Evolutionary conservation across 2,797 vertebrate species (phyloP), one percentile per base, ranked within the genome.

Genomic region (Darevskia mixta): DNA sequence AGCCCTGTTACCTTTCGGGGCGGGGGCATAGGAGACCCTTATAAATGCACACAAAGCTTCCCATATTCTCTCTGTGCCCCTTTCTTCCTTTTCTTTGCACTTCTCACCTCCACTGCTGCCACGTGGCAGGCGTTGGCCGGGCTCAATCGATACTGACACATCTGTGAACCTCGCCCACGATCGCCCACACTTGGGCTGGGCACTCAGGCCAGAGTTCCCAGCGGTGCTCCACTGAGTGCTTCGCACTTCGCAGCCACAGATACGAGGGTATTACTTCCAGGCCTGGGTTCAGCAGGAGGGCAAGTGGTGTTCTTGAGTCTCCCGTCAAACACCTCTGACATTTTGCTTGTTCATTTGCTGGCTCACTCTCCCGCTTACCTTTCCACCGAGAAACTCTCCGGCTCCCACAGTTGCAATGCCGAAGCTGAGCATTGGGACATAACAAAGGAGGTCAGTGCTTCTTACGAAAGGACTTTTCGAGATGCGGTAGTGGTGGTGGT

Each of bases 231-330:
- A 15, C 55, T 83, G 85, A 85, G 82, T 58, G 61, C 73, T 91
- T 87, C 41, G 35, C 83, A 38, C 64, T 5, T 67, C 2, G 3
- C n/a, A 89, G 71, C 72, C 81, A 83, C 38, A 35, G 90, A 85
- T 61, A 79, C 10, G 76, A 35, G 81, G 86, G 77, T 72, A 83
- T 87, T 86, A 81, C 45, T 25, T 49, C 38, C 67, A 73, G 69
- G 82, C 72, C 58, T 17, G 25, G 38, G 90, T 78, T 89, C 90
- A 87, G 67, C 20, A 38, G 67, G 35, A 85, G 85, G 81, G 75
- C 87, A 89, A 83, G 86, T 67, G 49, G 35, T 45, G 29, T 67
- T n/a, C 80, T 81, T 58, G 35, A 32, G 23, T 81, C 88, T 75
- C 61, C 49, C 18, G 11, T 78, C 61, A 58, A 76, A 78, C 66